phyloP scores from a whole-genome alignment of 2,888 invertebrate species.

The Mythimna vitellina region DNA sequence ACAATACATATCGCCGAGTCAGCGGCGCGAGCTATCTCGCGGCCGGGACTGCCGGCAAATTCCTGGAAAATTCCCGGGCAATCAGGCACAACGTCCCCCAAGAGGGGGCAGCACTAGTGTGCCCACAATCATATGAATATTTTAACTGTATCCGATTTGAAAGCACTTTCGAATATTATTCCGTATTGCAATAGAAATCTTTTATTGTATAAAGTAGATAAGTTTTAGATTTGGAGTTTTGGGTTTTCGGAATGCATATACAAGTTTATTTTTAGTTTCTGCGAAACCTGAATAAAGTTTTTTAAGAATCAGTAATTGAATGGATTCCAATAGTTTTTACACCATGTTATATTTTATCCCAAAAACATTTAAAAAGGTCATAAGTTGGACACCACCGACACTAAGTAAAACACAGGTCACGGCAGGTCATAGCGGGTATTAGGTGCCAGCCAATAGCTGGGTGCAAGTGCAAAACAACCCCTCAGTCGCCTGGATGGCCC shows the following conservation, averaged over 20 bases:
- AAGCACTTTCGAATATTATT: constrained; percentile 39
- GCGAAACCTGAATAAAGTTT: too few species aligned
- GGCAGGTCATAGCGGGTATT: too few species aligned
- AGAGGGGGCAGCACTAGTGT: constrained; percentile 65
- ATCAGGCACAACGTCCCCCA: constrained; percentile 72
- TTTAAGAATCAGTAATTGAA: too few species aligned
- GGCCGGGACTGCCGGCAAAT: constrained; percentile 69
- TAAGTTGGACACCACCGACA: too few species aligned
- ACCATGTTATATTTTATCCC: too few species aligned
- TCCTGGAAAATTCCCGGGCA: constrained; percentile 74
- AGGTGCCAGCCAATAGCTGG: too few species aligned
- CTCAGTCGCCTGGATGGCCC: too few species aligned
- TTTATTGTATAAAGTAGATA: constrained; percentile 1
- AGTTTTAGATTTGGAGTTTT: constrained; percentile 8
- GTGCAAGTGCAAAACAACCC: too few species aligned
- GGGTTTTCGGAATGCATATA: not conserved
- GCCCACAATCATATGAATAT: constrained; percentile 62
- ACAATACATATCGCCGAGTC: constrained; percentile 64
- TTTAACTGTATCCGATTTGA: constrained; percentile 48
- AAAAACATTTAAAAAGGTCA: too few species aligned
- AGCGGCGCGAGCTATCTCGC: constrained; percentile 68
- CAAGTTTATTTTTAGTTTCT: too few species aligned
- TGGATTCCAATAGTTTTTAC: too few species aligned
- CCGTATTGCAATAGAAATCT: constrained; percentile 18
- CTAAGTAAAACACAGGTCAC: too few species aligned